Base-by-base conservation (phyloP, 1,140 invertebrate species). In the Heliconius hermathena region DNA sequence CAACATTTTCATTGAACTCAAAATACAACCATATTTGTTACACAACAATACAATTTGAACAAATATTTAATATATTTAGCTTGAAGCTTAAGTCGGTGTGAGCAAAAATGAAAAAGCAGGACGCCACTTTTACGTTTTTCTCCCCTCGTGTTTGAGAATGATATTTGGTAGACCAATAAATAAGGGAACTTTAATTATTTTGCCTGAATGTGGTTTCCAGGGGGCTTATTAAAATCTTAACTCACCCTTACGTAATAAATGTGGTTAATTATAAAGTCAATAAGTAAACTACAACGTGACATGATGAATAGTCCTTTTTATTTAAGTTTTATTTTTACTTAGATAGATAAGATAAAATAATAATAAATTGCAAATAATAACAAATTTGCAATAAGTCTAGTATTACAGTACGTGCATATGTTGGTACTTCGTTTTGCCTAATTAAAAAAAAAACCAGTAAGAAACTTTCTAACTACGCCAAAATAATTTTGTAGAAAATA, bases 161-260 rank as follows among this genome's bases (percentile, higher is more conserved):
- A 66, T 66, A 66, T 66, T 29, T 18, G 60, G 60, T 66, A 66
- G 60, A 66, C 60, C 60, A 66, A 66, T 66, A 66, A 66, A 66
- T 66, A 66, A 66, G 60, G 60, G 26, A 66, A 66, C 26, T 66
- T 29, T 66, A 66, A 66, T 66, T 66, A 29, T 66, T 66, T 66
- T n/a, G 26, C 60, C 60, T 66, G 22, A 60, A 66, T 66, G 60
- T 66, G 60, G 60, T 66, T 66, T 66, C 11, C 26, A 26, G 4
- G 13, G 4, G 26, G n/a, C 11, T 66, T 66, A 66, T 66, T 66
- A 66, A 66, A 66, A 66, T 66, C 26, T 26, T 66, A 66, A 66
- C 60, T 66, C 60, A 66, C 60, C 60, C 60, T 29, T n/a, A 29
- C 8, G 22, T 29, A 66, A 66, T 66, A 66, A 66, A 66, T 26